phyloP scores from a whole-genome alignment of 2,113 vertebrate genomes.

The Syngnathus typhle region DNA sequence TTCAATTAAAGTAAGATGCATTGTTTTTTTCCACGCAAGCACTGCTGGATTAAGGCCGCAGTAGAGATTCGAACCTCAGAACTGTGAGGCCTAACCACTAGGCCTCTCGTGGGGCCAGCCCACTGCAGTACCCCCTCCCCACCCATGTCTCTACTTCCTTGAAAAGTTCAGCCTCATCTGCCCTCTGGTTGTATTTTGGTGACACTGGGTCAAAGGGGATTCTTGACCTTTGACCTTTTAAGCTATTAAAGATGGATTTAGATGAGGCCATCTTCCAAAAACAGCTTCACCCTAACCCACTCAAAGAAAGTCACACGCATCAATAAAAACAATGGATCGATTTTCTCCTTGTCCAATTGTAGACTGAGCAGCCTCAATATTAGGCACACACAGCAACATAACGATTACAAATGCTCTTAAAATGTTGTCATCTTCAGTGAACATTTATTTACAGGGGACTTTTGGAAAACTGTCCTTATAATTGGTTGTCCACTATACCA shows the following conservation, averaged over 20 bases:
- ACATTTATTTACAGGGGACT: no score
- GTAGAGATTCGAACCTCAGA: neutral
- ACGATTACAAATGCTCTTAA: neutral
- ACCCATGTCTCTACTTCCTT: slow-evolving; percentile 22
- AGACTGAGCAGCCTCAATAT: neutral
- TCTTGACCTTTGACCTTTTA: slow-evolving; percentile 61
- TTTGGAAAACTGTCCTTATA: no score
- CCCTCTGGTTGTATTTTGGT: slow-evolving; percentile 51
- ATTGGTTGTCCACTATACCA: neutral
- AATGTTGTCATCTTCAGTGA: neutral
- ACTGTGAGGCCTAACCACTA: neutral
- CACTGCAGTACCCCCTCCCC: neutral
- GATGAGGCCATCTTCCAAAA: slow-evolving; percentile 24
- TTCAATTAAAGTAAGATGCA: slow-evolving; percentile 4
- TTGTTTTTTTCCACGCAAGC: neutral
- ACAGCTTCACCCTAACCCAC: slow-evolving; percentile 10
- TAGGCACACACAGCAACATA: neutral
- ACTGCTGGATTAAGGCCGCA: neutral
- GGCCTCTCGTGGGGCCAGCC: neutral
- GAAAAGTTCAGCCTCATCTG: slow-evolving; percentile 38
- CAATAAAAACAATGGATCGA: neutral
- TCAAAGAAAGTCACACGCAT: neutral
- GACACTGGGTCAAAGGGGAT: slow-evolving; percentile 40
- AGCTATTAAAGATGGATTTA: slow-evolving; percentile 46
- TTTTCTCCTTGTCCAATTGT: neutral